Conservation (phyloP, 2,113 vertebrate genomes). For the Drymodes brunneopygia region DNA sequence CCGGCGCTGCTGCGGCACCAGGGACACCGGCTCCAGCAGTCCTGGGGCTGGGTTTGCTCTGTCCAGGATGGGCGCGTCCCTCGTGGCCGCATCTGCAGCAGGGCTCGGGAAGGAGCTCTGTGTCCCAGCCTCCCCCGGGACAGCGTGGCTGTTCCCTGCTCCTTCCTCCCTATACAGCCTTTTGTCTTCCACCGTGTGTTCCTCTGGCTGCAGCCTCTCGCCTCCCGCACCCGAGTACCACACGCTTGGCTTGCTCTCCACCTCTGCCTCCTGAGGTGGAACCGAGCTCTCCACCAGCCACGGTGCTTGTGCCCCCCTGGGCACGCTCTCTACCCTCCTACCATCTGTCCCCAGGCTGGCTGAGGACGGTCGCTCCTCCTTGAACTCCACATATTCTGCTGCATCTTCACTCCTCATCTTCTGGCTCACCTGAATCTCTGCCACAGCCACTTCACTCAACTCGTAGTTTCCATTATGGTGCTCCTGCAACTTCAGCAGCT, state of each 20-base stretch:
- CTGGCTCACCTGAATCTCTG: not conserved
- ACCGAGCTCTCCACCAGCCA: not conserved
- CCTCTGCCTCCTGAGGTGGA: not conserved
- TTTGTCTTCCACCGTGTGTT: not conserved
- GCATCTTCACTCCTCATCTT: not conserved
- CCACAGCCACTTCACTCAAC: not conserved
- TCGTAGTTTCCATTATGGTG: not conserved
- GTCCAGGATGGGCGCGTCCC: not conserved
- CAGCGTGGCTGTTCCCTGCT: not conserved
- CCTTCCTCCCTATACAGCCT: not conserved
- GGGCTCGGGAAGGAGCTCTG: not conserved
- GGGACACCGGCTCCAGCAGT: not conserved
- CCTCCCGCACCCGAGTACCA: not conserved
- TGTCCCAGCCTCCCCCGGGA: not conserved
- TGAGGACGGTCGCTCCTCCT: not conserved
- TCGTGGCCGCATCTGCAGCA: not conserved
- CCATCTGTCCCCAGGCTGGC: not conserved
- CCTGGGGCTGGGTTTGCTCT: not conserved
- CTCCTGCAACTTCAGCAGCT: conserved; percentile 14
- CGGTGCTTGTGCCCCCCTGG: not conserved
- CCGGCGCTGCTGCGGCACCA: not conserved
- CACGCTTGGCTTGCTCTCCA: not conserved
- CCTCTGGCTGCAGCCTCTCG: not conserved
- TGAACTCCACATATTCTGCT: not conserved
- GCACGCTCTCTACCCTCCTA: not conserved